These are phyloP conservation scores for Mesaphorura yosii DNA, from an alignment of 1,140 invertebrate species.

Conservation along the genomic window DNA sequence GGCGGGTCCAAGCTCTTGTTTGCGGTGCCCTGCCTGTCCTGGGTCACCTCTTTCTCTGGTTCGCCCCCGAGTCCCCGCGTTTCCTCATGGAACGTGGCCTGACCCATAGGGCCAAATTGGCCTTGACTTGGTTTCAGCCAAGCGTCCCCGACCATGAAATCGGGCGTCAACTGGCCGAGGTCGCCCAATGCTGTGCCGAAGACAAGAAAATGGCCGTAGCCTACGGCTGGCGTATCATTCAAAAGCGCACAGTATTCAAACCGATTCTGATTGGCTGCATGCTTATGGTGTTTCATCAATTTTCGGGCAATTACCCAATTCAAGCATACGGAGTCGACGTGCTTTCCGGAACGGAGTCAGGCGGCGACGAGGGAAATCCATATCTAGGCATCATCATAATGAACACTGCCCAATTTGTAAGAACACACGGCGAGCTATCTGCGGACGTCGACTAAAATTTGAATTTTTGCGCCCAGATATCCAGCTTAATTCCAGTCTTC, in stretches of 20 bases:
- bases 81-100: conserved; percentile 48
- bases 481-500: conserved; percentile 19
- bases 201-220: no score
- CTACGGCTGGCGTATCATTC: conserved; percentile 5
- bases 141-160: conserved; percentile 37
- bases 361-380: conserved; percentile 28
- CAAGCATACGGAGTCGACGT: conserved; percentile 66
- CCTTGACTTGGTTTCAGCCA: conserved; percentile 54
- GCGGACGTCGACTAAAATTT: no score
- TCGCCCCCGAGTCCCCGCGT: conserved; percentile 70
- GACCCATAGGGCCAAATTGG: conserved; percentile 47
- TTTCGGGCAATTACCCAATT: conserved; percentile 51
- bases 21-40: conserved; percentile 47
- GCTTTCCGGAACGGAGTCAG: no score
- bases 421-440: no score
- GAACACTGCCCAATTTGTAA: not conserved
- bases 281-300: conserved; percentile 40
- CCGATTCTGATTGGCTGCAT: conserved; percentile 34
- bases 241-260: conserved; percentile 30
- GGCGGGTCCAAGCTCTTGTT: conserved; percentile 50
- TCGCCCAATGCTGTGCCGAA: no score
- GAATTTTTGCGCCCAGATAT: no score
- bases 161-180: conserved; percentile 36
- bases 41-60: conserved; percentile 51
- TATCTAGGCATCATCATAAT: conserved; percentile 12